Conservation (phyloP, 2,888 invertebrate species). For the Embidobia sp. region DNA sequence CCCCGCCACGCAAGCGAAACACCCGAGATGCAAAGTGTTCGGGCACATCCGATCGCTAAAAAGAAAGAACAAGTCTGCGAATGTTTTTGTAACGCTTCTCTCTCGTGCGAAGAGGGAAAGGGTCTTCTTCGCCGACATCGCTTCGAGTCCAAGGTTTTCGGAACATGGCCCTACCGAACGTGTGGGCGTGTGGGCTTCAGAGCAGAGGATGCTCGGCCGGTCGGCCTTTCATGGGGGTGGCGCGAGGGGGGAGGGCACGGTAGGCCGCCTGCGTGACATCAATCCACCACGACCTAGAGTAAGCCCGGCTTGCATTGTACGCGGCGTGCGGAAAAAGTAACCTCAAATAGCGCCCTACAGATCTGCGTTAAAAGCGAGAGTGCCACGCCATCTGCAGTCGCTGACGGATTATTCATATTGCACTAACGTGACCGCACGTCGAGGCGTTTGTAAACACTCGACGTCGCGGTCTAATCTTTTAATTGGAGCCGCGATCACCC, state of each 20-base stretch:
- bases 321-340: slow-evolving; percentile 44
- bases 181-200: slow-evolving; percentile 36
- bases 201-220: slow-evolving; percentile 30
- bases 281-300: slow-evolving; percentile 46
- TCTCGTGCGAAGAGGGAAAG: slow-evolving; percentile 46
- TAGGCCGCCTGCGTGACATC: slow-evolving; percentile 27
- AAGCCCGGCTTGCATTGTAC: too few species aligned
- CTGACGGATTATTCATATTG: slow-evolving; percentile 46
- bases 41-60: slow-evolving; percentile 40
- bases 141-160: slow-evolving; percentile 32
- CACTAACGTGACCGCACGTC: too few species aligned
- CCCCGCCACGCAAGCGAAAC: slow-evolving; percentile 11
- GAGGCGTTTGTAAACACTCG: slow-evolving; percentile 25
- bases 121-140: slow-evolving; percentile 31
- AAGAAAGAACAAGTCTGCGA: slow-evolving; percentile 30
- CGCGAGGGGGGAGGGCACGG: not conserved
- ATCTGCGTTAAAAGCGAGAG: slow-evolving; percentile 42
- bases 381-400: slow-evolving; percentile 52
- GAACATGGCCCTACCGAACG: slow-evolving; percentile 28
- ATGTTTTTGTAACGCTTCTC: slow-evolving; percentile 46
- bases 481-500: slow-evolving; percentile 26
- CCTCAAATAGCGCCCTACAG: slow-evolving; percentile 39
- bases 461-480: slow-evolving; percentile 41
- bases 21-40: slow-evolving; percentile 36
- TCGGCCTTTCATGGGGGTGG: not conserved